Base-by-base conservation (phyloP, 2,888 invertebrate genomes). In the Xestia c-nigrum region DNA sequence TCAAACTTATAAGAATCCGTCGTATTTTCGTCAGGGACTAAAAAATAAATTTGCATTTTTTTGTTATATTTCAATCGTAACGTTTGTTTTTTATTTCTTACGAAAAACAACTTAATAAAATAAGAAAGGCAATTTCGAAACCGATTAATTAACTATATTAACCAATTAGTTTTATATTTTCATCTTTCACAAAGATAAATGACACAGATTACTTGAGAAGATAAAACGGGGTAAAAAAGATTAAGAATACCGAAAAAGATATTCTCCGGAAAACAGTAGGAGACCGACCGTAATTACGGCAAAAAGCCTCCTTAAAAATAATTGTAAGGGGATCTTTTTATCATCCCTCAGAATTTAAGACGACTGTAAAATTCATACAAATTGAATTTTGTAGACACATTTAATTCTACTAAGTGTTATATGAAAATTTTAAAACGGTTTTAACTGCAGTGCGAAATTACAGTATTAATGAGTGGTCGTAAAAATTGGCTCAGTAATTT, bases 231-330 rank as follows among this genome's bases (percentile, higher is more conserved):
- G 84, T 82, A 79, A 80, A 85, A 78, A 84, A 85, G 74, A 85
- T 84, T 85, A 85, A 64, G 86, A 78, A 84, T 64, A 80, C 75
- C 69, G 77, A 84, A 84, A 86, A 86, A 79, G 78, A 85, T 84
- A 84, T 81, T 86, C 69, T 31, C 72, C 79, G 76, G 79, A 74
- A 85, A 86, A 86, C 84, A 81, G 75, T 86, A 74, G 74, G 72
- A 71, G 63, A 85, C 84, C 64, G 78, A 77, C 83, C 72, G 79
- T 84, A 84, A 84, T 86, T 84, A 86, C 81, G 64, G 64, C 81
- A 82, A 77, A 86, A 84, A 74, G 79, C 72, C 79, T 86, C 81
- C 76, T 82, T 84, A 86, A 86, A 84, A 86, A 86, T 86, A 84
- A 86, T 86, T 86, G 86, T 84, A 84, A 86, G 78, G 61, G 78